Evolutionary conservation across 2,113 vertebrate genomes (phyloP).

Genomic region (Poeciliopsis prolifica): DNA sequence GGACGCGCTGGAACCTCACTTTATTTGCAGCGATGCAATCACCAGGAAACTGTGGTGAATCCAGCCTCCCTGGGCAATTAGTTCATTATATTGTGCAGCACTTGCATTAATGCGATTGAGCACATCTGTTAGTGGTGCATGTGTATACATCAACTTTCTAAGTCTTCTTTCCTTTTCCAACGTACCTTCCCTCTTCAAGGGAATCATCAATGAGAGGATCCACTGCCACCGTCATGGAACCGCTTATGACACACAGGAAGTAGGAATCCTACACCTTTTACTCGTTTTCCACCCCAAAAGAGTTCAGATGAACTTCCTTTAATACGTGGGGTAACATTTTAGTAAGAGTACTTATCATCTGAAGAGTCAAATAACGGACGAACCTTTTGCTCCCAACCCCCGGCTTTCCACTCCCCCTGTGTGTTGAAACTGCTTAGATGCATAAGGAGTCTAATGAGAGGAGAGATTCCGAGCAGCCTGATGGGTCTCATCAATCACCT

Average conservation of each 20-base stretch:
- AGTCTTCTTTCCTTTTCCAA: slow-evolving; percentile 19
- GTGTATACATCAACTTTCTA: slow-evolving; percentile 24
- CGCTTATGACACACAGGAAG: slow-evolving; percentile 53
- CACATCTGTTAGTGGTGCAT: slow-evolving; percentile 44
- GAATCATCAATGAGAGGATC: slow-evolving; percentile 58
- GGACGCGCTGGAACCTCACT: slow-evolving; percentile 36
- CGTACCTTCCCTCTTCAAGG: slow-evolving; percentile 29
- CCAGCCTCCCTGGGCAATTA: slow-evolving; percentile 51
- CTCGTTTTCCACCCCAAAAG: slow-evolving; percentile 19
- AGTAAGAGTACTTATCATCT: slow-evolving; percentile 60
- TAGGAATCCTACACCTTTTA: slow-evolving; percentile 34
- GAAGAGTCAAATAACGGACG: slow-evolving; percentile 52
- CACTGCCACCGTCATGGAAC: slow-evolving; percentile 41
- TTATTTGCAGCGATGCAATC: slow-evolving; percentile 41
- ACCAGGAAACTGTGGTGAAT: slow-evolving; percentile 46
- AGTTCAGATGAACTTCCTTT: slow-evolving; percentile 65
- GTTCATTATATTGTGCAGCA: slow-evolving; percentile 55
- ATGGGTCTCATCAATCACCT: slow-evolving; percentile 83
- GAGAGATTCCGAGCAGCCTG: slow-evolving; percentile 77
- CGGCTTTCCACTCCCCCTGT: slow-evolving; percentile 14
- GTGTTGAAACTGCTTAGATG: slow-evolving; percentile 60
- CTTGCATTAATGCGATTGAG: slow-evolving; percentile 64
- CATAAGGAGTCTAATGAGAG: slow-evolving; percentile 79
- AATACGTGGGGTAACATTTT: slow-evolving; percentile 70
- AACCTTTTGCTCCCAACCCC: slow-evolving; percentile 29